phyloP scores from a whole-genome alignment of 2,797 vertebrate species.

The Chromis chromis region DNA sequence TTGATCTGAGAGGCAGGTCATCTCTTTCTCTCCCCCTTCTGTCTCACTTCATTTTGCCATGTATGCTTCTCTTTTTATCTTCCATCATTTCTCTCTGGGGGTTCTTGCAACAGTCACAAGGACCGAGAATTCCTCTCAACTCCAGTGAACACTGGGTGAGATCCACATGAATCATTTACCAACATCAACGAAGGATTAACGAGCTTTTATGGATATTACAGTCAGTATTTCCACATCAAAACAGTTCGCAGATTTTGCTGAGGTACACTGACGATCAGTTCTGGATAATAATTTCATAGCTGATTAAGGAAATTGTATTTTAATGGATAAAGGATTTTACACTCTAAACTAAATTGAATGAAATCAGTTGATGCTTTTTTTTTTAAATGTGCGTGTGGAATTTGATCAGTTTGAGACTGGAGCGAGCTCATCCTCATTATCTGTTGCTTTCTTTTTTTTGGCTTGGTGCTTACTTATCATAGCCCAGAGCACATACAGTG shows the following conservation, averaged over 20 bases:
- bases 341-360: neutral
- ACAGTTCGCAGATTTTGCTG: neutral
- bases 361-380: too few relatives aligned
- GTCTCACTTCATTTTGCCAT: constrained; percentile 40
- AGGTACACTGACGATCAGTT: neutral
- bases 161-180: constrained; percentile 40
- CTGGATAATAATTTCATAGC: neutral
- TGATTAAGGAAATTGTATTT: neutral
- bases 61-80: constrained; percentile 29
- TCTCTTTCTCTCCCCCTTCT: constrained; percentile 17
- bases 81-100: constrained; percentile 35
- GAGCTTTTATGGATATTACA: neutral
- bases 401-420: neutral
- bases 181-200: constrained; percentile 5
- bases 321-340: neutral
- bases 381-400: neutral
- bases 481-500: constrained; percentile 34
- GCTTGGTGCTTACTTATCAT: constrained; percentile 29
- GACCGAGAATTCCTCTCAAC: constrained; percentile 33
- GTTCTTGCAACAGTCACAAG: constrained; percentile 22
- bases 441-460: neutral
- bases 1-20: constrained; percentile 79
- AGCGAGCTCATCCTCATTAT: constrained; percentile 16
- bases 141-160: constrained; percentile 24
- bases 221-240: constrained; percentile 4